phyloP scores from a whole-genome alignment of 2,113 vertebrate genomes.

The Procapra przewalskii region DNA sequence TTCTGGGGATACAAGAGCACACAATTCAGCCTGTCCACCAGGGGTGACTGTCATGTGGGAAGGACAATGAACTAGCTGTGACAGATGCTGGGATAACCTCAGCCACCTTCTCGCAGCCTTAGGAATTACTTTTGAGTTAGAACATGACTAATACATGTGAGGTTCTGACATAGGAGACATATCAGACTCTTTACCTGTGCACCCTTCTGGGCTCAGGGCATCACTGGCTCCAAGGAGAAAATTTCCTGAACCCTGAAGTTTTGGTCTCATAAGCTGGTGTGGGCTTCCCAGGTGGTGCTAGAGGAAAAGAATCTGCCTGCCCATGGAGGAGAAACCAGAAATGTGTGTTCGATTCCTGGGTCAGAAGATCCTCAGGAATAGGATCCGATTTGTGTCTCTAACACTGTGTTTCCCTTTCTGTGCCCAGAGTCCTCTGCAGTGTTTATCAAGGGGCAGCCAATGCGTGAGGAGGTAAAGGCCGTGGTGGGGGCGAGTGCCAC shows the following conservation, averaged over 20 bases:
- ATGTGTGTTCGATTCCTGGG: neutral
- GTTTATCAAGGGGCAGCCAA: slow-evolving; percentile 60
- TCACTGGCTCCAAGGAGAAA: neutral
- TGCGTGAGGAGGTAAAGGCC: slow-evolving; percentile 42
- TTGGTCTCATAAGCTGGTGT: neutral
- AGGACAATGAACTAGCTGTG: too few species aligned
- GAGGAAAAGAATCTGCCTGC: neutral
- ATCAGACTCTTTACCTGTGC: neutral
- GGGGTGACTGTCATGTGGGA: neutral
- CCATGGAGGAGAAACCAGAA: neutral
- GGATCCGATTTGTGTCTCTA: neutral
- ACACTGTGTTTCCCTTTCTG: neutral
- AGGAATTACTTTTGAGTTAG: neutral
- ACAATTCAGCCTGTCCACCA: too few species aligned
- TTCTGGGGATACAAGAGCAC: neutral
- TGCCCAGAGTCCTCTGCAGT: slow-evolving; percentile 61
- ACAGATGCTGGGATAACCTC: neutral
- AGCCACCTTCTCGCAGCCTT: neutral
- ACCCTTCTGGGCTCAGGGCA: neutral
- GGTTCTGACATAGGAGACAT: neutral
- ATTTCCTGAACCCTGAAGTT: neutral
- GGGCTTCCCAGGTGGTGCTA: neutral
- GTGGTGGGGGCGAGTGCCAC: accelerated
- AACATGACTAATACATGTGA: accelerated
- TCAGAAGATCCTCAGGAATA: neutral